Conservation (phyloP, 2,113 vertebrate species). For the Narcine bancroftii region DNA sequence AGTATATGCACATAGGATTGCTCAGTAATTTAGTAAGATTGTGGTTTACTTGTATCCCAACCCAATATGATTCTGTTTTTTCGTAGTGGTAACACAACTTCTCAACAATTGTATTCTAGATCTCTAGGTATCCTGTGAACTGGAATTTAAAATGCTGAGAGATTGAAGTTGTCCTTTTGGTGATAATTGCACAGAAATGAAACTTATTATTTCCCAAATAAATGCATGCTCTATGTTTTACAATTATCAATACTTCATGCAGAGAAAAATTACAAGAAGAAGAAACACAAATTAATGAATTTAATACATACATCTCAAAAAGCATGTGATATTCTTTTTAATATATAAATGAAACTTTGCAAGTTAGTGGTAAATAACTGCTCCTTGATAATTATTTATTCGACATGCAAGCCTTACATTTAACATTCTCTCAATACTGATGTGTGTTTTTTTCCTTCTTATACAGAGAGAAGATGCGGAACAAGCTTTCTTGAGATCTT, state of each 20-base stretch:
- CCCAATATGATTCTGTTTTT: not conserved
- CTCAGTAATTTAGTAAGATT: not conserved
- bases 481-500: slow-evolving; percentile 54
- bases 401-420: not conserved
- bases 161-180: not conserved
- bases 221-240: not conserved
- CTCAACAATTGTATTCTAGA: not conserved
- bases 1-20: not conserved
- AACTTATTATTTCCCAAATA: not conserved
- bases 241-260: not conserved
- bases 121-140: not conserved
- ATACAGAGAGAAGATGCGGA: slow-evolving; percentile 41
- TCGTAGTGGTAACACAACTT: not conserved
- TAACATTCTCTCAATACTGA: not conserved
- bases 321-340: not conserved
- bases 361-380: not conserved
- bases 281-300: not conserved
- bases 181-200: not conserved
- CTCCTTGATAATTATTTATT: slow-evolving; percentile 1
- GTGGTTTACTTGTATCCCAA: not conserved
- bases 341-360: not conserved
- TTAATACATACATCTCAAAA: not conserved
- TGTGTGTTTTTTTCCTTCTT: not conserved
- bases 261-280: not conserved
- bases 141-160: not conserved